These are phyloP conservation scores for Hyla sarda DNA, from an alignment of 2,113 vertebrate genomes.

Conservation along the genomic window DNA sequence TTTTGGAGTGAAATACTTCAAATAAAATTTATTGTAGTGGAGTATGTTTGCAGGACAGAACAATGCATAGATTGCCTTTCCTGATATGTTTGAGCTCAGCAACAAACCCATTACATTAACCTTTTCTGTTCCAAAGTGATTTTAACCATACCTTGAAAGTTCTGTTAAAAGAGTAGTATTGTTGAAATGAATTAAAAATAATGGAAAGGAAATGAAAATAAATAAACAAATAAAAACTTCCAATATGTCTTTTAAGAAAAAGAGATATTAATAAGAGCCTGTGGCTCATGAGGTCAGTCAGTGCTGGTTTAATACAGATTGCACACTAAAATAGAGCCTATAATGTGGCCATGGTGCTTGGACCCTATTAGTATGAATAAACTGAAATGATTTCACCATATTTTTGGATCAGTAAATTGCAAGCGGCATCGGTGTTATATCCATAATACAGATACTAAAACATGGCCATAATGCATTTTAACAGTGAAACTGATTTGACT, in stretches of 20 bases:
- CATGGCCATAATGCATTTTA: background rate
- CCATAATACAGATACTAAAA: background rate
- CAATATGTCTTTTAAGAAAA: background rate
- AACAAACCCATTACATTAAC: constrained; percentile 14
- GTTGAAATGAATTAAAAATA: background rate
- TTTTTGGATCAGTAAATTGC: no score
- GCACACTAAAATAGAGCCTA: no score
- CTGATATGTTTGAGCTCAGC: background rate
- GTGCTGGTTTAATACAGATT: no score
- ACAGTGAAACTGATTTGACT: no score
- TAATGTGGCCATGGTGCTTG: no score
- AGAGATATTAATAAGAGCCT: background rate
- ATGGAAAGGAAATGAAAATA: background rate
- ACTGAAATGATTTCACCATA: background rate
- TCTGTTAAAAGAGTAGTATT: background rate
- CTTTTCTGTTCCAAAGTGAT: background rate
- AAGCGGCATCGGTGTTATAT: background rate
- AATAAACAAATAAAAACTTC: background rate
- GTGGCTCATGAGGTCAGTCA: background rate
- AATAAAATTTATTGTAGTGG: constrained; percentile 66
- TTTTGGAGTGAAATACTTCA: constrained; percentile 60
- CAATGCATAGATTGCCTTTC: constrained; percentile 61
- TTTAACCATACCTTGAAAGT: background rate
- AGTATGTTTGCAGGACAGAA: constrained; percentile 59
- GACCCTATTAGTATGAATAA: background rate